A percentile compares a stretch with the other conserved stretches of the same genome.
These are phyloP conservation scores for Girardinichthys multiradiatus DNA, from an alignment of 2,113 vertebrate genomes.

Conservation along the genomic window DNA sequence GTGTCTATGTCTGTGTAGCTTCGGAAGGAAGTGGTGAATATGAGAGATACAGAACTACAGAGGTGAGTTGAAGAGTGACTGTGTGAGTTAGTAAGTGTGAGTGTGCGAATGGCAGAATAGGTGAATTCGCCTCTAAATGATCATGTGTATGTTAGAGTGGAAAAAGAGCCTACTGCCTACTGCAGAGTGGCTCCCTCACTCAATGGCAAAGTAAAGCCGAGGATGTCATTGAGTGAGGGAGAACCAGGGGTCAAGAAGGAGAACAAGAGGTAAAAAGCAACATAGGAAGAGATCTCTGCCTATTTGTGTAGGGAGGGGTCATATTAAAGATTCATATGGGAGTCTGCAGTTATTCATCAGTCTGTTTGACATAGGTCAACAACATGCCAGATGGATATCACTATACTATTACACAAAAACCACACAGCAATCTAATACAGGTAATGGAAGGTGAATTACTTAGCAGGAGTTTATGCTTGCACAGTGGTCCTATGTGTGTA, in stretches of 20 bases:
- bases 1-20: background rate
- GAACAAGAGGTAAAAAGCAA: background rate
- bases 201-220: no score
- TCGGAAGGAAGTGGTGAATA: background rate
- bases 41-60: background rate
- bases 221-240: background rate
- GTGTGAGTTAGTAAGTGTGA: background rate
- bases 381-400: background rate
- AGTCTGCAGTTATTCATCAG: background rate
- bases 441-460: background rate
- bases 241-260: background rate
- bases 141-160: background rate
- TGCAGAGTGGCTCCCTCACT: background rate
- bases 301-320: no score
- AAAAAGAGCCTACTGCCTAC: background rate
- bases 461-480: background rate
- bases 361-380: no score
- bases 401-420: background rate
- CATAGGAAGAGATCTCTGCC: no score
- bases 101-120: background rate
- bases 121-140: background rate
- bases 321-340: no score
- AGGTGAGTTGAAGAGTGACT: background rate
- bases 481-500: background rate
- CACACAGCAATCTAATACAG: background rate